phyloP scores from a whole-genome alignment of 2,113 vertebrate species.

The Isichthys henryi region DNA sequence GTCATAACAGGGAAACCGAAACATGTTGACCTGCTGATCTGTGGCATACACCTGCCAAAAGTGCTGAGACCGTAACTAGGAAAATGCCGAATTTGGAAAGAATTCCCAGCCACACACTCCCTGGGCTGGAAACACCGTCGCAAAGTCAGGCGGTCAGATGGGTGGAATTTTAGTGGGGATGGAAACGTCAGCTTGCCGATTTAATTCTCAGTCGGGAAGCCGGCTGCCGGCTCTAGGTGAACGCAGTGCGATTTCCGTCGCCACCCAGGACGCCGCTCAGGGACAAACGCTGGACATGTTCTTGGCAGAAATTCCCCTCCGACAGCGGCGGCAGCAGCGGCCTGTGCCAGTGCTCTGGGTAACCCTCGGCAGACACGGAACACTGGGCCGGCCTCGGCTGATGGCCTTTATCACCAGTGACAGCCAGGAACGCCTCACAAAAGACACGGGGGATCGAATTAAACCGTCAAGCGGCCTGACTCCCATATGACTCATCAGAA shows the following conservation, averaged over 20 bases:
- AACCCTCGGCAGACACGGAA: neutral
- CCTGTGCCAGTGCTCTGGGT: neutral
- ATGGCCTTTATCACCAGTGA: neutral
- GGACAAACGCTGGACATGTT: neutral
- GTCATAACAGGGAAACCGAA: neutral
- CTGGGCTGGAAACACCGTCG: neutral
- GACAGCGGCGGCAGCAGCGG: neutral
- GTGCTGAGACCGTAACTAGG: neutral
- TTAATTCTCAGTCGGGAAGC: neutral
- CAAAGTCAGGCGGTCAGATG: neutral
- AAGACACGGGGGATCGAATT: conserved; percentile 3
- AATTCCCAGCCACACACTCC: neutral
- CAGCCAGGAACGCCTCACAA: conserved; percentile 4
- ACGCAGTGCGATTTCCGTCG: neutral
- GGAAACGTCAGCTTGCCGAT: neutral
- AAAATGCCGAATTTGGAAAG: neutral
- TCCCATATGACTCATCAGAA: neutral
- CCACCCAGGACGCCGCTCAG: neutral
- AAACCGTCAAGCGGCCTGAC: neutral
- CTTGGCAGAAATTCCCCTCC: neutral
- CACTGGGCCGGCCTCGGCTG: neutral
- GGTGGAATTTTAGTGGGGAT: neutral
- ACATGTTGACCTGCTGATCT: neutral
- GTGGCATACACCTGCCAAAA: neutral
- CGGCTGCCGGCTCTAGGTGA: neutral